These are phyloP conservation scores for Papilio gigon DNA, from an alignment of 2,888 invertebrate genomes.

Conservation along the genomic window DNA sequence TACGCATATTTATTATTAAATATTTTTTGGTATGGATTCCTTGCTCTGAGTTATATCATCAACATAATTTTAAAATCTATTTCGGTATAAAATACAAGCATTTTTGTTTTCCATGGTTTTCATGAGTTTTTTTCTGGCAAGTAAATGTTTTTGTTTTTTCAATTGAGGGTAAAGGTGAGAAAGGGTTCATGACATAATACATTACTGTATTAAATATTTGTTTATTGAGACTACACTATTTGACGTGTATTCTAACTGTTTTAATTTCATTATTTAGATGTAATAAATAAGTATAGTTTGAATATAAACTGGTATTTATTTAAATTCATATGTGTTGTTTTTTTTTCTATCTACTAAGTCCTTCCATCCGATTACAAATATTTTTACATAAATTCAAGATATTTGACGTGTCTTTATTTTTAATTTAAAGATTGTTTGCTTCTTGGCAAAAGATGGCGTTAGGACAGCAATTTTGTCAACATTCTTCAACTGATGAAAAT, in stretches of 20 bases:
- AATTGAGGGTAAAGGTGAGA: too few species aligned
- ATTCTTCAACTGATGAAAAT: neutral
- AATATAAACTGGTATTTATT: neutral
- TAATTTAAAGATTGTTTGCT: neutral
- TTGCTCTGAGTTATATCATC: neutral
- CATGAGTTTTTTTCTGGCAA: too few species aligned
- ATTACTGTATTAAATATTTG: too few species aligned
- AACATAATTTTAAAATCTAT: neutral
- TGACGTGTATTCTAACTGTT: too few species aligned
- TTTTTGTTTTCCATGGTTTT: neutral
- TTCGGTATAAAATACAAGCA: neutral
- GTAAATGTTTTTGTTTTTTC: too few species aligned
- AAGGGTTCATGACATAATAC: too few species aligned
- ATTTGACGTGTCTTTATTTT: neutral
- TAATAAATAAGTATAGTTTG: neutral
- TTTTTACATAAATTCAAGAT: neutral
- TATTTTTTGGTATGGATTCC: neutral
- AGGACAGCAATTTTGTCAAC: neutral
- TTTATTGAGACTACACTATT: too few species aligned
- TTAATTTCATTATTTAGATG: too few species aligned
- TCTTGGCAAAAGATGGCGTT: slow-evolving; percentile 30
- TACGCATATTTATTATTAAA: slow-evolving; percentile 14
- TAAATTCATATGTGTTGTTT: neutral
- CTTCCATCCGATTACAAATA: neutral
- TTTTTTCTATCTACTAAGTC: neutral